Evolutionary conservation across 2,888 invertebrate genomes (phyloP).

Genomic region (Coremacera marginata): DNA sequence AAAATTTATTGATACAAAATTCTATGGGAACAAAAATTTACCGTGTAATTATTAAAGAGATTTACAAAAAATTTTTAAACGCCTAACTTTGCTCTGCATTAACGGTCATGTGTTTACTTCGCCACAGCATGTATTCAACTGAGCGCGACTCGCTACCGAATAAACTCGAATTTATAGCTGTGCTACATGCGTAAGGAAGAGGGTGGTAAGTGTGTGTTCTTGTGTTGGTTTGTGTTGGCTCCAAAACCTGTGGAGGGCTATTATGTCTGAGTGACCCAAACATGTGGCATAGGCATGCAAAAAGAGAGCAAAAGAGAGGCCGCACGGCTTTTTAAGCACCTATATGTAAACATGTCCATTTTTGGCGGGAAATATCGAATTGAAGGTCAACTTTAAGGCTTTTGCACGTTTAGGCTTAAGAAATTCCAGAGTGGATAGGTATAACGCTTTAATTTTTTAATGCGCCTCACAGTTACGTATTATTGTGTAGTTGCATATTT

Average conservation of each 20-base stretch:
- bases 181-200: slow-evolving; percentile 20
- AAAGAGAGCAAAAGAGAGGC: background rate
- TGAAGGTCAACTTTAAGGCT: slow-evolving; percentile 12
- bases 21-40: no score
- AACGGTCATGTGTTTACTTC: background rate
- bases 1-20: background rate
- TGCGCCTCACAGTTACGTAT: background rate
- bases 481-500: no score
- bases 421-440: no score
- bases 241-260: background rate
- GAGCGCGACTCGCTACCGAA: slow-evolving; percentile 5
- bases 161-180: background rate
- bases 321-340: background rate
- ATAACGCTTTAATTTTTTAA: no score
- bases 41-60: no score
- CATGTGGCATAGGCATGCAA: slow-evolving; percentile 2
- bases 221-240: background rate
- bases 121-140: slow-evolving; percentile 11
- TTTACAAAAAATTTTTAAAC: no score
- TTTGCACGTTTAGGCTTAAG: background rate
- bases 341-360: background rate
- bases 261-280: background rate
- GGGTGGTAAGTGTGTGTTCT: slow-evolving; percentile 16
- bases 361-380: slow-evolving; percentile 23
- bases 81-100: background rate